Base-by-base conservation (phyloP, 2,888 invertebrate species). In the Ashinkailepas kermadecensis region DNA sequence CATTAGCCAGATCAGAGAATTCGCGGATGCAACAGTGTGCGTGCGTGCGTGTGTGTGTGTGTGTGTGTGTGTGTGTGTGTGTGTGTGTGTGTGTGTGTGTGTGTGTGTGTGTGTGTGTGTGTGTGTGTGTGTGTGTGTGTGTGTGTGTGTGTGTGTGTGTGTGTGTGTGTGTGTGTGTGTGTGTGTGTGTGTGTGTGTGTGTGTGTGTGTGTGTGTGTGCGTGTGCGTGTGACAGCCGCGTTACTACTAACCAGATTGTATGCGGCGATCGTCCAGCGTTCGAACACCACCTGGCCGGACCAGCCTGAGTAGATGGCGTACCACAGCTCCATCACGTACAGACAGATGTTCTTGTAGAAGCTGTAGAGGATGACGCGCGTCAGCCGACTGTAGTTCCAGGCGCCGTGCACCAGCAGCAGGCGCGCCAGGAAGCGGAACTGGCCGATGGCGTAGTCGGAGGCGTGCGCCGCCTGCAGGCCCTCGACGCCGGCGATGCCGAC, bases 321-420 rank as follows among this genome's bases (percentile, higher is more conserved):
- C 98, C 98, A 99, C 83, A 99, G 90, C 90, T 99, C 99, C 87
- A 99, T 99, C 84, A 99, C 96, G 89, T 99, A 99, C 54, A 99
- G 91, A 88, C 99, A 99, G 86, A 99, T 98, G 89, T 99, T 99
- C 89, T 99, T 99, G 90, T 99, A 99, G 90, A 99, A 99, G 86
- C 97, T 98, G 90, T 99, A 99, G 83, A 84, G 78, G 86, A 99
- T 98, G 82, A 99, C 91, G 89, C 98, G 99, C 89, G 96, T 97
- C 91, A 99, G 95, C 86, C 99, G 91, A 83, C 94, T 94, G 89
- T 99, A 98, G 89, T 97, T 99, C 99, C 99, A 99, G 23, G 99
- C 95, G 82, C 99, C 99, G 88, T 99, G 99, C 80, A 99, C 99
- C 86, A 99, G 91, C 83, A 99, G 89, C 83, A 99, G 89, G 81